Base-by-base conservation (phyloP, 2,888 invertebrate genomes). In the Campaea margaritaria region DNA sequence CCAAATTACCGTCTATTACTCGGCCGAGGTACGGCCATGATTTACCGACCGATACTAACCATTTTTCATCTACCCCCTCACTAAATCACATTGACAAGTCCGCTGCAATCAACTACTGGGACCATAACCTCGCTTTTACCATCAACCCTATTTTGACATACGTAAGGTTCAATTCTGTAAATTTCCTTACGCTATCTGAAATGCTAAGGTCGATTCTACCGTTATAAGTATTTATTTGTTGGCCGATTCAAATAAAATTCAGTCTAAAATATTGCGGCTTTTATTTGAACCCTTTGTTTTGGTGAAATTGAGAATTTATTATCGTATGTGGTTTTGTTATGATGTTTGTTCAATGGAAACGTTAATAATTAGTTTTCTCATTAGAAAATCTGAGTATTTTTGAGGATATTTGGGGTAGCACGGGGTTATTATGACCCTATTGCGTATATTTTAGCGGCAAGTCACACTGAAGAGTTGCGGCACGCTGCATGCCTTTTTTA, bases 11-110 rank as follows among this genome's bases (percentile, higher is more conserved):
- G 72, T 70, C 69, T 54, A 70, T 71, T 75, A 68, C 68, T 72
- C 69, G 72, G 71, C 75, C 69, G n/a, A 46, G 44, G 73, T 70
- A 76, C 78, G 60, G 56, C 59, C 65, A 77, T 82, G 82, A 83
- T 83, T 83, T 82, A 80, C 81, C 75, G 65, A 68, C 69, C 65
- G 64, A 58, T 67, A 55, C 77, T 73, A 69, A 70, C 80, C 71
- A 82, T 82, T 83, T 83, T 82, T 83, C 83, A 83, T 79, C 74
- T 66, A 65, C 72, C 77, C 76, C 64, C 67, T 55, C 68, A 74
- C 79, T 83, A 82, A 81, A 83, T 83, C 82, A 81, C 67, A 48
- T 73, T 72, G 77, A 76, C 81, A 75, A 78, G 74, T 72, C 43
- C 38, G 53, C 48, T 59, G 45, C 54, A 50, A 55, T 61, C 64